A percentile compares a stretch with the other conserved stretches of the same genome.
phyloP scores from a whole-genome alignment of 2,797 vertebrate species.

The Melanitta fusca region DNA sequence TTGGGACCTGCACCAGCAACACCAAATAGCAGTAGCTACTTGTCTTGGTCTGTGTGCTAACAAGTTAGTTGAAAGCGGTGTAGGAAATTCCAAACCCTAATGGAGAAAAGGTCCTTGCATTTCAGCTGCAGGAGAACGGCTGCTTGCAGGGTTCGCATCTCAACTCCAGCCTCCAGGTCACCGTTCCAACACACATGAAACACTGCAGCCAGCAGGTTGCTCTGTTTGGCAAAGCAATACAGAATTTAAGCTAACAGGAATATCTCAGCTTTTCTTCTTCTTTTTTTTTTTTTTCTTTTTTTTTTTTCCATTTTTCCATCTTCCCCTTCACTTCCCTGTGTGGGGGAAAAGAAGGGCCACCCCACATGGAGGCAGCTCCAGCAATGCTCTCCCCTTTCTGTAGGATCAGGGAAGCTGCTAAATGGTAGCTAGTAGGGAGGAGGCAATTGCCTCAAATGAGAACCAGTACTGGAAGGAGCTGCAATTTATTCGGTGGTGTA shows the following conservation, averaged over 20 bases:
- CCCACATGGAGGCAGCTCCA: not conserved
- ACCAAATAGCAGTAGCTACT: not conserved
- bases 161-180: not conserved
- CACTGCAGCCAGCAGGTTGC: fast-evolving
- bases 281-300: not conserved
- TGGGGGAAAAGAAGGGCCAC: not conserved
- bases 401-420: not conserved
- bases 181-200: fast-evolving
- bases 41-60: not conserved
- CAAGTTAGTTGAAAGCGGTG: not conserved
- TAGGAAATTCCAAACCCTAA: not conserved
- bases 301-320: not conserved
- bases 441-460: not conserved
- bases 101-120: not conserved
- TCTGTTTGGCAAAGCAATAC: not conserved
- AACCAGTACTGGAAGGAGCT: not conserved
- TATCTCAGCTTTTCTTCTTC: not conserved
- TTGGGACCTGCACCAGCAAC: not conserved
- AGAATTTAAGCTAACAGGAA: not conserved
- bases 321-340: not conserved
- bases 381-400: not conserved
- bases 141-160: fast-evolving
- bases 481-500: not conserved
- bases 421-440: not conserved
- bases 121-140: not conserved